These are phyloP conservation scores for Drosophila crucigera DNA, from an alignment of 2,888 invertebrate genomes.

Conservation along the genomic window DNA sequence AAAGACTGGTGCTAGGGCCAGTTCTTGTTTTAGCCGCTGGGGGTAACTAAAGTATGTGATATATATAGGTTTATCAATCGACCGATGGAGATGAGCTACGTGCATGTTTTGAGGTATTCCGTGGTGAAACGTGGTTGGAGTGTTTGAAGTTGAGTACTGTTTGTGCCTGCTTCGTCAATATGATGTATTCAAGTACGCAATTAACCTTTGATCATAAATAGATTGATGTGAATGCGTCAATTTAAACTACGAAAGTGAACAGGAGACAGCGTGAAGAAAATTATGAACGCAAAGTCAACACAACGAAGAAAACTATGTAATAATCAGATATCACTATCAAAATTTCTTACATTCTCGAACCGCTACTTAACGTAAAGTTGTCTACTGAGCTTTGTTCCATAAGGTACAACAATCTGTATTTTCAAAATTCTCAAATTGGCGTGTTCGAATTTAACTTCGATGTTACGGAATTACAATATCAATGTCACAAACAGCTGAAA, in stretches of 20 bases:
- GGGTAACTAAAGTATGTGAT: slow-evolving; percentile 24
- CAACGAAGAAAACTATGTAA: background rate
- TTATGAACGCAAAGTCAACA: background rate
- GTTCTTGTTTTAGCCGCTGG: background rate
- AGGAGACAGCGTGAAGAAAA: too few species aligned
- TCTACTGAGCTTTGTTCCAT: too few species aligned
- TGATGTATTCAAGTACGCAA: slow-evolving; percentile 61
- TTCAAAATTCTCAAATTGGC: background rate
- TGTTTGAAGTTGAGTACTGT: slow-evolving; percentile 32
- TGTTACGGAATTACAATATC: background rate
- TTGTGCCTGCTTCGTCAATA: slow-evolving; percentile 16
- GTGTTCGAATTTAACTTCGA: background rate
- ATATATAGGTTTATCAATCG: slow-evolving; percentile 52
- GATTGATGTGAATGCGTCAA: slow-evolving; percentile 11
- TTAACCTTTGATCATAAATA: slow-evolving; percentile 53
- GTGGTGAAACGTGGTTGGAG: slow-evolving; percentile 39
- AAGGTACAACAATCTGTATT: background rate
- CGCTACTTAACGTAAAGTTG: background rate
- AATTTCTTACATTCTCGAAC: background rate
- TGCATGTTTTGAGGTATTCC: slow-evolving; percentile 20
- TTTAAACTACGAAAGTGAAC: slow-evolving; percentile 4
- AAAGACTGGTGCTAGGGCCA: background rate
- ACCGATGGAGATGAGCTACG: slow-evolving; percentile 33
- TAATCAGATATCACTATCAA: background rate
- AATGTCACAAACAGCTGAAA: background rate